These are phyloP conservation scores for Artibeus lituratus DNA, from an alignment of 2,797 vertebrate genomes.

Conservation along the genomic window DNA sequence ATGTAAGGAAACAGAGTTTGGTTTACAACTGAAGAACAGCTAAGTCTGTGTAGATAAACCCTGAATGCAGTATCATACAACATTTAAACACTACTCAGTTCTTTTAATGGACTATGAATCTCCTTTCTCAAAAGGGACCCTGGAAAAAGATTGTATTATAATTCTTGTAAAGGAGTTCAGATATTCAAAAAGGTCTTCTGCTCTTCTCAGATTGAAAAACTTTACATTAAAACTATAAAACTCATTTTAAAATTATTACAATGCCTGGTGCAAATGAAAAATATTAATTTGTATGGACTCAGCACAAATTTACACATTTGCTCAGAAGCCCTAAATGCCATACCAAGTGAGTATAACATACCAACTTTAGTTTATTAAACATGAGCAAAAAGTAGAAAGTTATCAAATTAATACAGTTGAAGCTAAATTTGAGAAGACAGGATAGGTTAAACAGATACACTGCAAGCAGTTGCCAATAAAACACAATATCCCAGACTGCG, in stretches of 20 bases:
- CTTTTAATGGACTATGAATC: neutral
- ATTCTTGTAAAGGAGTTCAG: neutral
- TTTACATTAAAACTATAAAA: neutral
- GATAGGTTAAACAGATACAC: neutral
- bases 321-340: neutral
- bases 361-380: neutral
- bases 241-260: slow-evolving; percentile 18
- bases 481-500: neutral
- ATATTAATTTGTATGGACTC: neutral
- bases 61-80: neutral
- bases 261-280: slow-evolving; percentile 40
- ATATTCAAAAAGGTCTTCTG: slow-evolving; percentile 3
- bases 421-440: neutral
- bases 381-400: neutral
- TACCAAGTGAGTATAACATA: neutral
- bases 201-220: neutral
- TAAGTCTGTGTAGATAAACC: neutral
- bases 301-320: slow-evolving; percentile 10
- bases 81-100: neutral
- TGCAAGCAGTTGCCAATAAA: neutral
- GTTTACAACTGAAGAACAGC: neutral
- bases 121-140: neutral
- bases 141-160: neutral
- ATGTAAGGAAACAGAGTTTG: neutral
- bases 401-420: neutral